Base-by-base conservation (phyloP, 2,797 vertebrate genomes). In the Odontamblyopus rebecca region DNA sequence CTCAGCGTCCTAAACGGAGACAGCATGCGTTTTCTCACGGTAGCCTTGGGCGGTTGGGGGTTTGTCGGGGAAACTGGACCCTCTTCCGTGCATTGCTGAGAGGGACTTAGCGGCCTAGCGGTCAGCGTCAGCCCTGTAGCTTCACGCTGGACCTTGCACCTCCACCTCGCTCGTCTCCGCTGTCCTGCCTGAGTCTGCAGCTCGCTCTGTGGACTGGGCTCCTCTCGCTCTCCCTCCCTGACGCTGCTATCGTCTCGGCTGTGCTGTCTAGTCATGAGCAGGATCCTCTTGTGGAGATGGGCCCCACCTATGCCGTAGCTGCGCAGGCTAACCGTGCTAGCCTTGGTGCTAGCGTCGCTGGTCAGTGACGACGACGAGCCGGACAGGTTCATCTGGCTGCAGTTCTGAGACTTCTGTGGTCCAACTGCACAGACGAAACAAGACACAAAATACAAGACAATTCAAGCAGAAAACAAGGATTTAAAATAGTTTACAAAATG, bases 241-340 rank as follows among this genome's bases (percentile, higher is more conserved):
- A 81, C 27, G 67, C 78, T 82, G 77, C 73, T 76, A 35, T 72
- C 65, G 35, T 83, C 84, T 75, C 11, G 26, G 38, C 82, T 84
- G 72, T 64, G 63, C 82, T 88, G 84, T 15, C 68, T 72, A 84
- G 96, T 97, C 90, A 96, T 95, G 90, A 90, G 90, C 30, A 76
- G 77, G 78, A 97, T 94, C 91, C 88, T 95, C 93, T 95, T 96
- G 87, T 95, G 95, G 77, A 98, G 96, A 72, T 94, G 93, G 86
- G 91, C 91, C 96, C 96, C 96, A 97, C 97, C 97, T 98, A 98
- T 98, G 93, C 96, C 96, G 9, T 95, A 96, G 91, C 93, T 96
- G 76, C 96, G 96, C 90, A 93, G 91, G 93, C 94, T 94, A 74
- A 79, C 8, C 0, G 79, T 81, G 67, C 85, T 93, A 72, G 90